These are phyloP conservation scores for Drosophila subquinaria DNA, from an alignment of 2,888 invertebrate species.

Conservation along the genomic window DNA sequence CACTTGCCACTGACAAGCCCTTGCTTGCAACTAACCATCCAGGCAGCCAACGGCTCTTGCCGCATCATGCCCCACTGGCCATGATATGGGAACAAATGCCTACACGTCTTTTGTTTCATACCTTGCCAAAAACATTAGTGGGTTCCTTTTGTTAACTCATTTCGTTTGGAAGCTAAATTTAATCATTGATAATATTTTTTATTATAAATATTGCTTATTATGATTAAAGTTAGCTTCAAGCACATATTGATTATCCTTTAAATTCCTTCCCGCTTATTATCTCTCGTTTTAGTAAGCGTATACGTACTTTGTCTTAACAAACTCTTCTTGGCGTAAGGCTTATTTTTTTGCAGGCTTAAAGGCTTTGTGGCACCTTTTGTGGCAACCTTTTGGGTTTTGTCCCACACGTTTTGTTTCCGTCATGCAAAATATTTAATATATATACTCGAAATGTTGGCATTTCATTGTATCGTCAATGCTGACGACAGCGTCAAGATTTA, in stretches of 20 bases:
- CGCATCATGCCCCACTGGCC: slow-evolving; percentile 41
- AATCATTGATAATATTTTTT: no score
- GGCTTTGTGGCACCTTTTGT: slow-evolving; percentile 67
- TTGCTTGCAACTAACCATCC: slow-evolving; percentile 4
- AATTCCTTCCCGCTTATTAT: no score
- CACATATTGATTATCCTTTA: no score
- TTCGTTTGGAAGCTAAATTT: not conserved
- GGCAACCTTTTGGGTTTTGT: slow-evolving; percentile 18
- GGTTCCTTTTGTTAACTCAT: slow-evolving; percentile 14
- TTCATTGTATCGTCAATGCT: slow-evolving; percentile 46
- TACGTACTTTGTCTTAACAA: slow-evolving; percentile 11
- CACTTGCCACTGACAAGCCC: slow-evolving; percentile 45
- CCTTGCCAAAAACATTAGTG: slow-evolving; percentile 29
- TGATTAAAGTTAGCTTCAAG: no score
- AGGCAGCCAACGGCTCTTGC: not conserved
- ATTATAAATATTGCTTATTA: no score
- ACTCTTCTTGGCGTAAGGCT: slow-evolving; percentile 11
- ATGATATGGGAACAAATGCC: slow-evolving; percentile 41
- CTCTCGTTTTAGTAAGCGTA: slow-evolving; percentile 26
- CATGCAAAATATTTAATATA: slow-evolving; percentile 49
- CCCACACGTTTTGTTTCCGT: slow-evolving; percentile 44
- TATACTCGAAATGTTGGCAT: slow-evolving; percentile 30
- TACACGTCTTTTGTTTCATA: slow-evolving; percentile 52
- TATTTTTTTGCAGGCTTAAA: slow-evolving; percentile 55
- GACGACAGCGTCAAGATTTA: slow-evolving; percentile 71